A percentile compares a stretch with the other conserved stretches of the same genome.
Evolutionary conservation across 2,797 vertebrate genomes (phyloP).

Genomic region (Protosalanx chinensis): DNA sequence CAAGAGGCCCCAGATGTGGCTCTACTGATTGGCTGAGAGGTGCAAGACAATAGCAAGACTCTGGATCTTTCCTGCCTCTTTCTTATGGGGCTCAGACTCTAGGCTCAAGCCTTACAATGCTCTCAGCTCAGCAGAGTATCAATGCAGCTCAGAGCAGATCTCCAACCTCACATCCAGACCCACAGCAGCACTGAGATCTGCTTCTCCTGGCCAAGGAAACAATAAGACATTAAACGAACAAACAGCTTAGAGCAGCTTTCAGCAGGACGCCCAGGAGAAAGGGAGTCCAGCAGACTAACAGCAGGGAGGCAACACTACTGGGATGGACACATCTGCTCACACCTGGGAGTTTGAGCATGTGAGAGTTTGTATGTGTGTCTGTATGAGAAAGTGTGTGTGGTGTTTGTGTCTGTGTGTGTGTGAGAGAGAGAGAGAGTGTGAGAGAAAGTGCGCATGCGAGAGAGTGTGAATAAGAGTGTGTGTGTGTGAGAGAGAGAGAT

Average conservation of each 20-base stretch:
- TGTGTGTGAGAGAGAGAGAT: neutral
- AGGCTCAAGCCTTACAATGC: slow-evolving; percentile 53
- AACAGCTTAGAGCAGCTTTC: slow-evolving; percentile 71
- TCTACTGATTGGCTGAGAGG: slow-evolving; percentile 23
- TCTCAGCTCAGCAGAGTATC: slow-evolving; percentile 51
- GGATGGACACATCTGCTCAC: slow-evolving; percentile 62
- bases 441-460: neutral
- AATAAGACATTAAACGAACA: slow-evolving; percentile 74
- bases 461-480: neutral
- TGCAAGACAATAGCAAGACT: slow-evolving; percentile 26
- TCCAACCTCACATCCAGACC: slow-evolving; percentile 56
- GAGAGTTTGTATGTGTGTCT: neutral
- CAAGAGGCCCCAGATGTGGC: slow-evolving; percentile 36
- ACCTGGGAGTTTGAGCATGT: slow-evolving; percentile 8
- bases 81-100: slow-evolving; percentile 52
- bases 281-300: slow-evolving; percentile 55
- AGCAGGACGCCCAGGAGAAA: slow-evolving; percentile 47
- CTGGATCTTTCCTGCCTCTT: slow-evolving; percentile 38
- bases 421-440: neutral
- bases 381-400: neutral
- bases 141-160: slow-evolving; percentile 65
- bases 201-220: slow-evolving; percentile 64
- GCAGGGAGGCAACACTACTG: slow-evolving; percentile 50
- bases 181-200: slow-evolving; percentile 66
- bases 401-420: neutral